These are phyloP conservation scores for Narcine bancroftii DNA, from an alignment of 2,113 vertebrate genomes.

Conservation along the genomic window DNA sequence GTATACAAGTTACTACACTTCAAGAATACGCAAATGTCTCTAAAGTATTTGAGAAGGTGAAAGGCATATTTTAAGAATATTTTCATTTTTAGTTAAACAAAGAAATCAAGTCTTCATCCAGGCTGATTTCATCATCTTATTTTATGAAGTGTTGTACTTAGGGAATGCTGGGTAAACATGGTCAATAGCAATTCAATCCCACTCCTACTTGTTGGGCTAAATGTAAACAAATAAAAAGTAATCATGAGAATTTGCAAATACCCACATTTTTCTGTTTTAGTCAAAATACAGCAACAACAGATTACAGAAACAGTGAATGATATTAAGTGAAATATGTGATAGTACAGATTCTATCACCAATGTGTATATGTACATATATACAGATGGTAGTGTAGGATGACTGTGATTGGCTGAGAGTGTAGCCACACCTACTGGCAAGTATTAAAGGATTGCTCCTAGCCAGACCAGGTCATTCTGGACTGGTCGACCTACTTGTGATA, in stretches of 20 bases:
- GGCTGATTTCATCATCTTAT: not conserved
- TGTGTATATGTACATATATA: too few relatives aligned
- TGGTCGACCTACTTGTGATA: too few relatives aligned
- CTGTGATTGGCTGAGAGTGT: too few relatives aligned
- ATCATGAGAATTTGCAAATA: not conserved
- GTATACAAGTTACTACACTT: not conserved
- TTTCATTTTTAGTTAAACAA: not conserved
- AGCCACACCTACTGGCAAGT: too few relatives aligned
- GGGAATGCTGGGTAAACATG: not conserved
- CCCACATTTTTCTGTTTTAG: not conserved
- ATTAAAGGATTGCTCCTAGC: too few relatives aligned
- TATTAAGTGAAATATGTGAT: not conserved
- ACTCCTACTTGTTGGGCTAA: too few relatives aligned
- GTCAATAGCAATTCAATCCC: too few relatives aligned
- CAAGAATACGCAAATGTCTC: not conserved
- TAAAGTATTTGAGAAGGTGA: not conserved
- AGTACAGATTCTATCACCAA: too few relatives aligned
- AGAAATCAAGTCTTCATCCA: not conserved
- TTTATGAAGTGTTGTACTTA: not conserved
- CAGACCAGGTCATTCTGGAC: too few relatives aligned
- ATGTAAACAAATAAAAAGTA: conserved; percentile 7
- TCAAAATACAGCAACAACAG: not conserved
- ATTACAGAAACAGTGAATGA: not conserved
- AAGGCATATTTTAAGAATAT: too few relatives aligned
- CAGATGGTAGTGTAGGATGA: too few relatives aligned